Evolutionary conservation across 2,113 vertebrate species (phyloP).

Genomic region (Limnothrissa miodon): DNA sequence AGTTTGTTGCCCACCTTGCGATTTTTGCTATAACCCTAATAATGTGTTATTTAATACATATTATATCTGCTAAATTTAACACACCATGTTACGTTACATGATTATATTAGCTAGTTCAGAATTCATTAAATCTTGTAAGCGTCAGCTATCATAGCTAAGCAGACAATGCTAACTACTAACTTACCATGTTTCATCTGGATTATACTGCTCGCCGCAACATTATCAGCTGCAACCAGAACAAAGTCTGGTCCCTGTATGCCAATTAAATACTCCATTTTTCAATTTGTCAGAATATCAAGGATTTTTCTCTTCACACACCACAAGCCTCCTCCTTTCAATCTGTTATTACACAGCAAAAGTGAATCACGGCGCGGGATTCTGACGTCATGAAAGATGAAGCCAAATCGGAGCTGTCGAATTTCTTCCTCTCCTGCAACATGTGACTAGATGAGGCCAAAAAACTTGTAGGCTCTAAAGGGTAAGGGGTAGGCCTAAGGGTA

Average conservation of each 20-base stretch:
- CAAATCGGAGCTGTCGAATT: neutral
- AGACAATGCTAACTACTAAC: slow-evolving; percentile 52
- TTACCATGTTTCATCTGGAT: slow-evolving; percentile 96
- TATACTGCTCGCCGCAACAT: slow-evolving; percentile 88
- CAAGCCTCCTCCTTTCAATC: neutral
- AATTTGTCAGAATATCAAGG: neutral
- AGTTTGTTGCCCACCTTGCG: neutral
- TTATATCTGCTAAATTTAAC: neutral
- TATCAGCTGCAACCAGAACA: slow-evolving; percentile 90
- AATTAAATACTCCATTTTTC: slow-evolving; percentile 89
- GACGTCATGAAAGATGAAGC: slow-evolving; percentile 53
- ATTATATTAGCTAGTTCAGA: neutral
- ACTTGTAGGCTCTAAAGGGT: too few species aligned
- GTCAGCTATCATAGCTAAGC: neutral
- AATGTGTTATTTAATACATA: neutral
- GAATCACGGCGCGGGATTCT: slow-evolving; percentile 41
- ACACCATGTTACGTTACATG: neutral
- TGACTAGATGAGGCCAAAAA: slow-evolving; percentile 15
- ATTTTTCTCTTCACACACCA: neutral
- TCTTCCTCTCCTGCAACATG: slow-evolving; percentile 13
- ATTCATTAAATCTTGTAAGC: neutral
- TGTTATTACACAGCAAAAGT: slow-evolving; percentile 80
- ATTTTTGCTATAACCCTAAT: neutral
- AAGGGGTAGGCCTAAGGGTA: too few species aligned
- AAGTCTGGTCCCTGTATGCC: slow-evolving; percentile 92